Percentiles rank a stretch among this genome's conserved stretches.
Evolutionary conservation across 2,113 vertebrate genomes (phyloP).

Genomic region (Shinisaurus crocodilurus): DNA sequence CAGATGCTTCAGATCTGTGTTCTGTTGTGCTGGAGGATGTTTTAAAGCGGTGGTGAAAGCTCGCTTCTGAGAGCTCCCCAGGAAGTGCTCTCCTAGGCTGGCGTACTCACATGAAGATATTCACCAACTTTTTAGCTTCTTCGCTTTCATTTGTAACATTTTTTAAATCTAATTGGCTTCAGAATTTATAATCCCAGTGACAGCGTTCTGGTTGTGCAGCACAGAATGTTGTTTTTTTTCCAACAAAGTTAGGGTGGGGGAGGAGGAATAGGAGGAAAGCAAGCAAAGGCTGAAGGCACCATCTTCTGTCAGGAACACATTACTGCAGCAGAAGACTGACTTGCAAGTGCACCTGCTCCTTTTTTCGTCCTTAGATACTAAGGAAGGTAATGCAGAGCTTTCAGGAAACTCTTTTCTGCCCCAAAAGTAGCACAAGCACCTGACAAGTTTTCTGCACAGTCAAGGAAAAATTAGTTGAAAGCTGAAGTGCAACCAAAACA

Average conservation of each 20-base stretch:
- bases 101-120: constrained; percentile 40
- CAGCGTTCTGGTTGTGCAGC: constrained; percentile 51
- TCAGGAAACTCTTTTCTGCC: neutral
- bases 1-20: neutral
- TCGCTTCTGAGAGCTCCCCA: neutral
- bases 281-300: constrained; percentile 70
- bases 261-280: constrained; percentile 26
- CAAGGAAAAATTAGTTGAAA: constrained; percentile 60
- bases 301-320: constrained; percentile 61
- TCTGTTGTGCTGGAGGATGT: neutral
- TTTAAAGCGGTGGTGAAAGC: neutral
- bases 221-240: neutral
- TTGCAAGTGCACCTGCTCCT: neutral
- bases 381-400: constrained; percentile 9
- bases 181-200: constrained; percentile 69
- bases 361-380: neutral
- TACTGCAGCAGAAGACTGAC: constrained; percentile 54
- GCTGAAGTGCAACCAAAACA: constrained; percentile 56
- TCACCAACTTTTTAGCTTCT: constrained; percentile 47
- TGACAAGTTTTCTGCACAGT: constrained; percentile 56
- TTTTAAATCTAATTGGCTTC: constrained; percentile 70
- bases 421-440: constrained; percentile 19
- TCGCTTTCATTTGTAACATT: constrained; percentile 59
- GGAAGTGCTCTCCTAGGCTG: constrained; percentile 24
- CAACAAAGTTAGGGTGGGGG: neutral